Conservation (phyloP, 2,888 invertebrate genomes). For the Yponomeuta plumbellus region DNA sequence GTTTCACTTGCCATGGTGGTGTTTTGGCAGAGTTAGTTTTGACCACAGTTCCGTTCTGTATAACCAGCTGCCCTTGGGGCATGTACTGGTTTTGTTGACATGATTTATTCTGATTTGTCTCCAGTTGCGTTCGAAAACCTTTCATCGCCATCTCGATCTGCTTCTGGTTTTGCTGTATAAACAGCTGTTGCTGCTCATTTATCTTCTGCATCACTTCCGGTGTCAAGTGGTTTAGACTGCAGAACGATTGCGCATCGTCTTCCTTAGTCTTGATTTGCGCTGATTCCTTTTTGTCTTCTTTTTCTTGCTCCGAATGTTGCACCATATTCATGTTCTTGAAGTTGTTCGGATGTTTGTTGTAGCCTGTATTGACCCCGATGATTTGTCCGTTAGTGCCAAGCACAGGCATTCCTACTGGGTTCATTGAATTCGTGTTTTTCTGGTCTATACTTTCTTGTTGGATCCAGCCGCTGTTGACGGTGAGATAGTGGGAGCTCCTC, state of each 20-base stretch:
- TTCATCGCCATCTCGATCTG: conserved; percentile 74
- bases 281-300: conserved; percentile 52
- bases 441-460: conserved; percentile 54
- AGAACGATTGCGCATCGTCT: conserved; percentile 65
- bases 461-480: conserved; percentile 70
- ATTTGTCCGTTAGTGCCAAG: conserved; percentile 78
- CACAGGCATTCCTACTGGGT: conserved; percentile 54
- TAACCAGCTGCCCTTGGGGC: conserved; percentile 61
- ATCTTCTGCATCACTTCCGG: conserved; percentile 75
- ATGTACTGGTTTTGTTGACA: conserved; percentile 46
- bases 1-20: conserved; percentile 78
- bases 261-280: conserved; percentile 44
- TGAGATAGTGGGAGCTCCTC: conserved; percentile 64
- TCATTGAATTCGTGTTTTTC: conserved; percentile 39
- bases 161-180: conserved; percentile 74
- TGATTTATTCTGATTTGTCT: conserved; percentile 47
- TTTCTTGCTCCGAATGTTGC: conserved; percentile 44
- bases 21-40: conserved; percentile 72
- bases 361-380: conserved; percentile 74
- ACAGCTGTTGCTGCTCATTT: conserved; percentile 75
- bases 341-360: conserved; percentile 39
- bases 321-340: conserved; percentile 39
- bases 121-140: conserved; percentile 57
- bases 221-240: conserved; percentile 65
- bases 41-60: conserved; percentile 68